phyloP scores from a whole-genome alignment of 2,113 vertebrate species.

The Coptodon rendalli region DNA sequence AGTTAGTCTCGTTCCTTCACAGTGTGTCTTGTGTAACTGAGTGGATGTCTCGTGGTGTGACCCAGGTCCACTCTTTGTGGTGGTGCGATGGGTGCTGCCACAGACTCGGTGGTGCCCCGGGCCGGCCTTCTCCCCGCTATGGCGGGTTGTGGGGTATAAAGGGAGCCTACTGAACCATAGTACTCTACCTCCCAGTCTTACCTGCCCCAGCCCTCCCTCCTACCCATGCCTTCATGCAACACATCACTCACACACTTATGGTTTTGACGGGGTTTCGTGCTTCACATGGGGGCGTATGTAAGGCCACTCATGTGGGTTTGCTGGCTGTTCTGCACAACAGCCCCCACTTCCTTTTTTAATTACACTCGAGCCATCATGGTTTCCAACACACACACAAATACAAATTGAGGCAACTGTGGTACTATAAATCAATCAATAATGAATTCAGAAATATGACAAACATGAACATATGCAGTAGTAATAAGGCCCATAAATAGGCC shows the following conservation, averaged over 20 bases:
- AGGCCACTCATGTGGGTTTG: fast-evolving
- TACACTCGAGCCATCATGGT: background rate
- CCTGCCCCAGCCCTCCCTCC: background rate
- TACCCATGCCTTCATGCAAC: fast-evolving
- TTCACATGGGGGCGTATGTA: background rate
- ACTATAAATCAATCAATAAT: background rate
- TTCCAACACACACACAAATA: background rate
- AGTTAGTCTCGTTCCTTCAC: background rate
- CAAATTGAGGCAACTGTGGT: background rate
- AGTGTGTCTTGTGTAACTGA: background rate
- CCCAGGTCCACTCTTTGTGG: background rate
- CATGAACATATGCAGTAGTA: background rate
- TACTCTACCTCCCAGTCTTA: background rate
- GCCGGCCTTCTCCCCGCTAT: fast-evolving
- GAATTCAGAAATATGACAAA: background rate
- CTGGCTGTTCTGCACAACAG: fast-evolving
- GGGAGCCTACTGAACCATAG: background rate
- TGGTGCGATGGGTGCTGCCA: background rate
- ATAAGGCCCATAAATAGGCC: background rate
- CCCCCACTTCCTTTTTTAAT: background rate
- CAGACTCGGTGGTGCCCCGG: background rate
- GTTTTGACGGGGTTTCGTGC: fast-evolving
- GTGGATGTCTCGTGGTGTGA: background rate
- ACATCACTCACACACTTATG: fast-evolving
- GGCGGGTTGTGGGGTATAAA: fast-evolving